Evolutionary conservation across 2,797 vertebrate species (phyloP), one percentile per base, ranked within the genome.

Genomic region (Sebastes jordani): DNA sequence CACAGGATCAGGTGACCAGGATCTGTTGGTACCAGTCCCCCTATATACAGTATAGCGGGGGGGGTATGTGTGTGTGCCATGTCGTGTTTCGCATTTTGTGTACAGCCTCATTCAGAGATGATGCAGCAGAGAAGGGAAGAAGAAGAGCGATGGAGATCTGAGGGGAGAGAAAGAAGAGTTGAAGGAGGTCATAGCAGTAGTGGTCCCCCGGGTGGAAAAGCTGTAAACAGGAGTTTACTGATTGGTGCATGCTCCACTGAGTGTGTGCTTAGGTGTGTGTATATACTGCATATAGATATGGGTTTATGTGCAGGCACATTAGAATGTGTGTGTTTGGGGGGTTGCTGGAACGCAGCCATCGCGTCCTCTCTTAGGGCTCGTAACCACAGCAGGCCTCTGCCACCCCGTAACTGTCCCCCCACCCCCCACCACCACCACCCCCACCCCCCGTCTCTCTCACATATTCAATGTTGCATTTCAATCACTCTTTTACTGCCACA

Each of bases 281-380:
- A 4, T 80, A 8, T 18, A 61, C 23, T 70, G 61, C 72, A 52
- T 79, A 23, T 69, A 66, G 46, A 84, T 77, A 56, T 68, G 55
- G 68, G 84, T 87, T 88, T 87, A 54, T 77, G 85, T 59, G 82
- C 46, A 64, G 83, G 60, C 80, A n/a, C 70, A 80, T 84, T 68
- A 86, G 25, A 89, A 81, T 61, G 80, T 73, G 76, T 79, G 71
- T 79, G 52, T 74, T 62, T 2, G 38, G 76, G 78, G 90, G 89
- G 81, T 80, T 90, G 85, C 88, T 96, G 95, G 95, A 95, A 74
- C 30, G 38, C 85, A 86, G 95, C 95, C 95, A 96, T 89, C 30
- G 86, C 69, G 86, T 93, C 87, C 93, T 92, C 94, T 95, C 94
- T 90, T 72, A 94, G 93, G 95, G 89, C 95, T 95, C 93, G 78